Base-by-base conservation (phyloP, 2,888 invertebrate species). In the Rotaria macrura region DNA sequence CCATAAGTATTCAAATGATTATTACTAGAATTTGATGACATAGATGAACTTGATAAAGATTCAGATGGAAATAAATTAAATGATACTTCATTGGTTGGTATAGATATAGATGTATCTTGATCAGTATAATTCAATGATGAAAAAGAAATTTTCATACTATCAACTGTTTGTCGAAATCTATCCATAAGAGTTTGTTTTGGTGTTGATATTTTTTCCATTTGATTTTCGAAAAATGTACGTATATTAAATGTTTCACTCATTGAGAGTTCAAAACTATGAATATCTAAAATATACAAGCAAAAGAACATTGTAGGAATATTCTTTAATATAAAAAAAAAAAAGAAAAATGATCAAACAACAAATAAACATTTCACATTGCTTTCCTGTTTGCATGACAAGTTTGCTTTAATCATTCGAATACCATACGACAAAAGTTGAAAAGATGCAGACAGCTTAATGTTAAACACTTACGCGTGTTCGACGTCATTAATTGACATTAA, bases 81-180 rank as follows among this genome's bases (percentile, higher is more conserved):
- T 79, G n/a, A 34, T 20, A 3, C 6, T 20, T 65, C 20, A 34
- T 34, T 65, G n/a, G 3, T 65, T 65, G 65, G 17, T 20, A 4
- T 6, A 29, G 3, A 6, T 65, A 65, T 17, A 20, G 34, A 55
- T 47, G n/a, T 1, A 86, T 83, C 84, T 85, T 17, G 38, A 84
- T 83, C 84, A 20, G 84, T 84, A 20, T 29, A 84, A 25, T 84
- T 84, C 84, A 20, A 87, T 89, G 87, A 87, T 34, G 34, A 1
- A 20, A 65, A 65, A 7, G 65, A 34, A 6, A 20, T 0, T 65
- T 65, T 65, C 14, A 65, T 17, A 17, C 20, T 65, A 34, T 65
- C 65, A 34, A 65, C 65, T 65, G 65, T 65, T 65, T 65, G 65
- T 34, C 65, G 65, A 65, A 65, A 17, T 65, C 14, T 65, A 65